These are phyloP conservation scores for Sternotherus odoratus DNA, from an alignment of 2,797 vertebrate species.

Conservation along the genomic window DNA sequence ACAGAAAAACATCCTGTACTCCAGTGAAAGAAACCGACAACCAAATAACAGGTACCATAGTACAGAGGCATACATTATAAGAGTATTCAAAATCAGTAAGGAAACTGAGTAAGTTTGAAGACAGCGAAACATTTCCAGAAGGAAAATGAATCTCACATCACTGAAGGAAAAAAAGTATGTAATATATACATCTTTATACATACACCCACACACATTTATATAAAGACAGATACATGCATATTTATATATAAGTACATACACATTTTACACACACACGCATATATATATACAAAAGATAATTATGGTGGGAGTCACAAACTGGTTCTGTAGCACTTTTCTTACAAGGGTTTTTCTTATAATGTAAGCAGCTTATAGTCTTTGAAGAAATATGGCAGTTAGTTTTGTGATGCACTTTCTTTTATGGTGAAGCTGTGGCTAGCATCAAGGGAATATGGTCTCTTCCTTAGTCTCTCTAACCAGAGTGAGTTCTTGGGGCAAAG, in stretches of 20 bases:
- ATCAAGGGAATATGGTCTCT: constrained; percentile 7
- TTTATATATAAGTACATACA: not conserved
- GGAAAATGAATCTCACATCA: not conserved
- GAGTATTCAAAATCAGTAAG: not conserved
- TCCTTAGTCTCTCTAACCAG: not conserved
- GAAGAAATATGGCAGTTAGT: not conserved
- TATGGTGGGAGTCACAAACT: not conserved
- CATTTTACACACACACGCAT: not conserved
- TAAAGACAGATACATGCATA: not conserved
- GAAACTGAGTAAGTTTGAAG: not conserved
- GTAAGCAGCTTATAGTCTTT: not conserved
- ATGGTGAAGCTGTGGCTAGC: not conserved
- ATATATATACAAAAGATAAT: not conserved
- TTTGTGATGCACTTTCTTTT: not conserved
- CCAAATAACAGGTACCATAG: not conserved
- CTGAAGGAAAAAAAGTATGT: not conserved
- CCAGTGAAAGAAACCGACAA: not conserved
- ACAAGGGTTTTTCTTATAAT: not conserved
- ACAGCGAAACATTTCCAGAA: not conserved
- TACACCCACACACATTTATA: not conserved
- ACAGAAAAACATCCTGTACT: not conserved
- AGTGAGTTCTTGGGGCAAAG: not conserved
- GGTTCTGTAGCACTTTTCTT: not conserved
- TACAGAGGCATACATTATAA: not conserved
- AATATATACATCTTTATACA: not conserved